Base-by-base conservation (phyloP, 2,888 invertebrate species). In the Corbicula japonica region DNA sequence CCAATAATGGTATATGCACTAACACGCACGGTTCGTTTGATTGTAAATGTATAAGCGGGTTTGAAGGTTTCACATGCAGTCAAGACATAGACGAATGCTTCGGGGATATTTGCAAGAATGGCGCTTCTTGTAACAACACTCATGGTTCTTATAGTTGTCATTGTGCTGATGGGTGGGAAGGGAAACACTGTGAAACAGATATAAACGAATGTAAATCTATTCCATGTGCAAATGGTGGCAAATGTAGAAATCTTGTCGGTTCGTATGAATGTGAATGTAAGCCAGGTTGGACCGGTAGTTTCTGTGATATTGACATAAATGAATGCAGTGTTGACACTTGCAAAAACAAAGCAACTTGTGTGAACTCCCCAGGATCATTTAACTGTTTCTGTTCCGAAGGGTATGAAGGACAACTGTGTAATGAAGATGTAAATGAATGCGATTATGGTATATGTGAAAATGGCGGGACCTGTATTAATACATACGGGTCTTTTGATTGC, bases 401-500 rank as follows among this genome's bases (percentile, higher is more conserved):
- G 1, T 76, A 63, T 62, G 46, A 60, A 30, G 76, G 76, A 23
- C 41, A 32, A 10, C 44, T 35, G 26, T 76, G 76, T 48, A 46
- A 56, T 4, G 58, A 44, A 30, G 66, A 76, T 32, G 65, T 76
- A 8, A 34, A 76, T 21, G 76, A 76, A 38, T 76, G 76, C 44
- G 32, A 50, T 18, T 21, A 58, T 44, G 50, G 23, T n/a, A 72
- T 73, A 21, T 84, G 84, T 70, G 34, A 56, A 44, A 86, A 86
- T 23, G 70, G 80, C 28, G 86, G 79, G 8, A 69, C 63, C 1
- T 89, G 89, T 50, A 48, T 63, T 12, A 81, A 88, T 50, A 73
- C 61, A 28, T 68, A 76, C 23, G 85, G 80, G 12, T 58, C 76
- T 41, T 87, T 84, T 44, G 63, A 58, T 8, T 89, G 89, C 76